A percentile compares a stretch with the other conserved stretches of the same genome.
Conservation (phyloP, 1,140 invertebrate species). For the Phymastichus coffea region DNA sequence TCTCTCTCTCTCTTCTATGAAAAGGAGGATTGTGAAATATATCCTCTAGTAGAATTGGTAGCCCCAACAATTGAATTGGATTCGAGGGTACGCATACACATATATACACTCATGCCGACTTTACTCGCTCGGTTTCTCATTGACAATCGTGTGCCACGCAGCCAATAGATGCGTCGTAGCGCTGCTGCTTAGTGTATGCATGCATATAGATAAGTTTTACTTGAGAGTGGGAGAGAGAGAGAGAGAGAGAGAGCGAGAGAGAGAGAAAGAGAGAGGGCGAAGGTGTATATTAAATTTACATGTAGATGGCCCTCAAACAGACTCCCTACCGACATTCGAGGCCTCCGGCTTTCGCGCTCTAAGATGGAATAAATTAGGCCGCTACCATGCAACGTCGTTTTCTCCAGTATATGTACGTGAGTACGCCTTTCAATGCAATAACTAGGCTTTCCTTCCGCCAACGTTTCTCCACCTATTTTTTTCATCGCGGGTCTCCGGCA, state of each 20-base stretch:
- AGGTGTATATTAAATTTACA: conserved; percentile 33
- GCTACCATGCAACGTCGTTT: too few relatives aligned
- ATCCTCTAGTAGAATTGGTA: neutral
- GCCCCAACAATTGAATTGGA: conserved; percentile 17
- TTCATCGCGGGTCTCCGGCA: too few relatives aligned
- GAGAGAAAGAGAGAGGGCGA: too few relatives aligned
- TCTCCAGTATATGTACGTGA: too few relatives aligned
- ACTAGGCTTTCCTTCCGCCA: too few relatives aligned
- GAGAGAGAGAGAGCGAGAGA: too few relatives aligned
- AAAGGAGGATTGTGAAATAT: conserved; percentile 1
- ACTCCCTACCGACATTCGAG: neutral
- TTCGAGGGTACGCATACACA: too few relatives aligned
- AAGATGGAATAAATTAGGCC: conserved; percentile 32
- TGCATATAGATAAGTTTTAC: conserved; percentile 5
- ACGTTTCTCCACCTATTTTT: too few relatives aligned
- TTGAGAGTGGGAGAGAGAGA: neutral
- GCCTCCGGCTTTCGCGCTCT: conserved; percentile 7
- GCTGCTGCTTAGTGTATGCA: conserved; percentile 14
- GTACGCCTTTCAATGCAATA: too few relatives aligned
- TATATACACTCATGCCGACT: too few relatives aligned
- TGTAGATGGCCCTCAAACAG: conserved; percentile 33
- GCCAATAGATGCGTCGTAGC: conserved; percentile 23
- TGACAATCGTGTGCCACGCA: conserved; percentile 26
- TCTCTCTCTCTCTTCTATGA: neutral
- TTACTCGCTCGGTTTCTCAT: conserved; percentile 30